phyloP scores from a whole-genome alignment of 1,140 invertebrate genomes.

The Cotesia typhae region DNA sequence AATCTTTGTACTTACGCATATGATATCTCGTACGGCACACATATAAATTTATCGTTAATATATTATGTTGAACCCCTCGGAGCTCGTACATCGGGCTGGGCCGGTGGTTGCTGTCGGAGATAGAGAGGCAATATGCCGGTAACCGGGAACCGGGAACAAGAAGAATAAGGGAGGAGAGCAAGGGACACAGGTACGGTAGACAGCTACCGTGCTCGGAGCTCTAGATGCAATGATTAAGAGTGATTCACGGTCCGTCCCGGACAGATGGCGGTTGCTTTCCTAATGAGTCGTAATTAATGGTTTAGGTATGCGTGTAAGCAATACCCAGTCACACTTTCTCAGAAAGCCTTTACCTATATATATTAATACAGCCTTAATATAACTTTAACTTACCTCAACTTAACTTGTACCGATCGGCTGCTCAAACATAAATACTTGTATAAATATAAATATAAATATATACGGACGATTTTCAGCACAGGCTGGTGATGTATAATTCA shows the following conservation, averaged over 20 bases:
- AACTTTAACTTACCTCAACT: too few species aligned
- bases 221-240: slow-evolving; percentile 65
- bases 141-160: slow-evolving; percentile 4
- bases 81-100: too few species aligned
- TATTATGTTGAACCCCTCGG: too few species aligned
- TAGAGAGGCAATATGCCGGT: background rate
- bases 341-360: slow-evolving; percentile 38
- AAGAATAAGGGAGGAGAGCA: slow-evolving; percentile 31
- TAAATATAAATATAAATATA: slow-evolving; percentile 3
- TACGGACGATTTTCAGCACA: background rate
- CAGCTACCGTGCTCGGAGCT: slow-evolving; percentile 50
- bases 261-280: slow-evolving; percentile 63
- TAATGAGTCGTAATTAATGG: slow-evolving; percentile 66
- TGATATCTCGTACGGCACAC: too few species aligned
- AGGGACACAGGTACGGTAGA: slow-evolving; percentile 28
- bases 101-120: background rate
- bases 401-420: slow-evolving; percentile 28
- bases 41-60: too few species aligned
- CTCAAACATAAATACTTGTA: background rate
- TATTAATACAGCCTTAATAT: too few species aligned
- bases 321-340: slow-evolving; percentile 51
- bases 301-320: slow-evolving; percentile 54
- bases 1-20: too few species aligned
- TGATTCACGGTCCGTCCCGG: slow-evolving; percentile 62
- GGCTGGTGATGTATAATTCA: too few species aligned